Base-by-base conservation (phyloP, 2,888 invertebrate genomes). In the Sinodicranocentrus sp. region DNA sequence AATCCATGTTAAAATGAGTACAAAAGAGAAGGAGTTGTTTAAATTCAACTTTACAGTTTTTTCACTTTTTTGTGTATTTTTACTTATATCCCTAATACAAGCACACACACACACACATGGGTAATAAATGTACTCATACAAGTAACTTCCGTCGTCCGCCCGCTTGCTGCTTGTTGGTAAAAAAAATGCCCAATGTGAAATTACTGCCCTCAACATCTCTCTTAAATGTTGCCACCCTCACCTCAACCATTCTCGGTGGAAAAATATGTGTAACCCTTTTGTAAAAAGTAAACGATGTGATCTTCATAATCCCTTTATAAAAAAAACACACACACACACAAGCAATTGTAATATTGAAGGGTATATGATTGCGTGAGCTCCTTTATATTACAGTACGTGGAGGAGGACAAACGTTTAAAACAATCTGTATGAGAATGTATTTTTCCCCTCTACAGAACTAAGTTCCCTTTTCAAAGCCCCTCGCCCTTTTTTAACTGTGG, bases 211-310 rank as follows among this genome's bases (percentile, higher is more conserved):
- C 71, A n/a, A n/a, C 85, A 85, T 85, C 83, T 85, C 73, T n/a
- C n/a, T n/a, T n/a, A n/a, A n/a, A n/a, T n/a, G n/a, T 85, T 84
- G 85, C 86, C 86, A 85, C 86, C 86, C 86, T 87, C 84, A 78
- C 79, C 86, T 65, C n/a, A n/a, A 76, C 73, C 83, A 83, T 83
- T 76, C 83, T 85, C 80, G 28, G 13, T 39, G 13, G 39, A n/a
- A n/a, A 48, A 48, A n/a, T 48, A n/a, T 48, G 48, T 59, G 67
- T 80, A 75, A 68, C 78, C 80, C 71, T 79, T 67, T 77, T 71
- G 52, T n/a, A 48, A 48, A 48, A 48, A 48, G 10, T 33, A 73
- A 63, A 70, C 61, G 63, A 73, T 63, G 48, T 54, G 79, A 63
- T 79, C 78, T 33, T 78, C 52, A 54, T 59, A 73, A 73, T 65